A percentile compares a stretch with the other conserved stretches of the same genome.
phyloP scores from a whole-genome alignment of 2,797 vertebrate species.

The Clamator glandarius region DNA sequence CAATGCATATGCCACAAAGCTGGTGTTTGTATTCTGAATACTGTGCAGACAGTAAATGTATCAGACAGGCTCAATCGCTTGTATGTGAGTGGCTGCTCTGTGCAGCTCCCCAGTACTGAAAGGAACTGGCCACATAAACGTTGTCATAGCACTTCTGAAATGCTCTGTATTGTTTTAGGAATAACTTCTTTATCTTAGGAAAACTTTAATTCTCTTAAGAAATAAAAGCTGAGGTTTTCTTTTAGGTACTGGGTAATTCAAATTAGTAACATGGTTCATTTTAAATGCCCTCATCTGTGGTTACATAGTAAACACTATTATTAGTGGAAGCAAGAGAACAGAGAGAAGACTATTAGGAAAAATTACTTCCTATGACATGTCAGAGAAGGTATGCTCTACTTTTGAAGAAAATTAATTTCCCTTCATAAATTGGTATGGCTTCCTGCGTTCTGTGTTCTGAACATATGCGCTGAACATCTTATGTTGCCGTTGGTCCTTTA shows the following conservation, averaged over 20 bases:
- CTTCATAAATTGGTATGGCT: neutral
- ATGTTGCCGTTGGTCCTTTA: neutral
- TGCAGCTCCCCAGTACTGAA: neutral
- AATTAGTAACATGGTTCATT: neutral
- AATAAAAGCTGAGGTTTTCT: neutral
- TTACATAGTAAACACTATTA: neutral
- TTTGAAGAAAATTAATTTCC: constrained; percentile 1
- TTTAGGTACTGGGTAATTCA: neutral
- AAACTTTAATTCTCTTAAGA: neutral
- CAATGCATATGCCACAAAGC: neutral
- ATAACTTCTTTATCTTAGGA: neutral
- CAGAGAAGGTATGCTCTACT: neutral
- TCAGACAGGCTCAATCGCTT: accelerated
- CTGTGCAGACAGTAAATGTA: neutral
- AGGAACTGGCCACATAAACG: neutral
- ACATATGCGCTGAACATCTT: neutral
- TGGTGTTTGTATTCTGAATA: neutral
- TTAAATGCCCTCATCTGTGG: neutral
- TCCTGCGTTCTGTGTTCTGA: neutral
- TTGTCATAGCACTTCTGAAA: neutral
- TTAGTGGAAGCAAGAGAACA: neutral
- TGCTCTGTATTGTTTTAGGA: neutral
- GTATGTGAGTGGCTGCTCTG: accelerated
- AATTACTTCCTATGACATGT: neutral
- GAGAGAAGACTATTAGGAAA: neutral